Evolutionary conservation across 2,888 invertebrate species (phyloP).

Genomic region (Mythimna ferrago): DNA sequence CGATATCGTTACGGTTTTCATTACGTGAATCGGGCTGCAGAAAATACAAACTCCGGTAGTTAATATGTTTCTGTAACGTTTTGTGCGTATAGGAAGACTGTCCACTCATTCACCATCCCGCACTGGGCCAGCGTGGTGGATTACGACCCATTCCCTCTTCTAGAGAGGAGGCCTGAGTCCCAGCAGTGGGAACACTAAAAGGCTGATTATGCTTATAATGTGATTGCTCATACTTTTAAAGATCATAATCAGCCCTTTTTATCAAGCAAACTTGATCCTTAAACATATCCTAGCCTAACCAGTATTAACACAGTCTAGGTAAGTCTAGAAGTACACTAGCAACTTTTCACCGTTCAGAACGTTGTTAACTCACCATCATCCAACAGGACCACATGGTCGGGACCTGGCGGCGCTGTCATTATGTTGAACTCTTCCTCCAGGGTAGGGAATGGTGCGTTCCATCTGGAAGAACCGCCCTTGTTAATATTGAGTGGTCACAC

Average conservation of each 20-base stretch:
- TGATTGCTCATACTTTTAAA: too few relatives aligned
- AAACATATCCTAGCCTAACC: background rate
- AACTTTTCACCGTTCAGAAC: background rate
- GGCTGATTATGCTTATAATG: too few relatives aligned
- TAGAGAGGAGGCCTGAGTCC: too few relatives aligned
- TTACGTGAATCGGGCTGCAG: too few relatives aligned
- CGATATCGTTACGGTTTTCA: too few relatives aligned
- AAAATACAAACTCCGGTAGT: too few relatives aligned
- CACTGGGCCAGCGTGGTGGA: too few relatives aligned
- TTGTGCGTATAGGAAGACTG: too few relatives aligned
- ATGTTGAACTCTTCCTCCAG: conserved; percentile 98
- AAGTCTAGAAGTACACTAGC: background rate
- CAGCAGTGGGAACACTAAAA: too few relatives aligned
- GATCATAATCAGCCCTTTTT: background rate
- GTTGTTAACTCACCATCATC: conserved; percentile 92
- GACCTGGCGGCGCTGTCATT: conserved; percentile 94
- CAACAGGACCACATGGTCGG: conserved; percentile 93
- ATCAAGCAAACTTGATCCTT: background rate
- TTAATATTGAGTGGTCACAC: conserved; percentile 8
- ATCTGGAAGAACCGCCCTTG: conserved; percentile 86
- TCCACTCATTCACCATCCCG: too few relatives aligned
- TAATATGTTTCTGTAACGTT: too few relatives aligned
- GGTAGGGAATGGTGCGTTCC: conserved; percentile 97
- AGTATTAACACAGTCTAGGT: background rate
- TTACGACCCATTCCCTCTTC: too few relatives aligned